Percentiles rank a stretch among this genome's conserved stretches.
Conservation (phyloP, 2,888 invertebrate species). For the Amiota communis region DNA sequence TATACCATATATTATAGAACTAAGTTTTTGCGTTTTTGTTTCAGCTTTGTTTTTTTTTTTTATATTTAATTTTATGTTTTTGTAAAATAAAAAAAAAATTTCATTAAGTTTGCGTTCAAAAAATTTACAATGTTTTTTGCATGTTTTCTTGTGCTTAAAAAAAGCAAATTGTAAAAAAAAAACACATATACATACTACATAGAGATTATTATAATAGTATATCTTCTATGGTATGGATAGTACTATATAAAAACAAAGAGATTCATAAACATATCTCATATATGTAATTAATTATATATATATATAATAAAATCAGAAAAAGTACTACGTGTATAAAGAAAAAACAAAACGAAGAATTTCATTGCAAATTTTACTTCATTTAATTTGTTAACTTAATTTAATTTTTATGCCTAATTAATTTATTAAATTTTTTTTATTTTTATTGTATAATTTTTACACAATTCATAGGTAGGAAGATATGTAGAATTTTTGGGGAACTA, state of each 20-base stretch:
- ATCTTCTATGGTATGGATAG: background rate
- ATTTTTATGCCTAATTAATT: too few relatives aligned
- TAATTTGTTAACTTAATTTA: too few relatives aligned
- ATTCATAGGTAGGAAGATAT: too few relatives aligned
- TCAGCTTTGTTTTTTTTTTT: background rate
- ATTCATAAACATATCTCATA: background rate
- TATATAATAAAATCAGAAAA: background rate
- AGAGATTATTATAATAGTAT: too few relatives aligned
- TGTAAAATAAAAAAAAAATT: background rate
- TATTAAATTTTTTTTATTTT: too few relatives aligned
- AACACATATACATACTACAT: background rate
- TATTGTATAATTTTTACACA: too few relatives aligned
- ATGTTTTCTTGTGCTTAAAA: constrained; percentile 8
- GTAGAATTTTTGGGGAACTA: too few relatives aligned
- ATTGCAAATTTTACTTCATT: background rate
- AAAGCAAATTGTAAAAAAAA: background rate
- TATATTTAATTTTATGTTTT: background rate
- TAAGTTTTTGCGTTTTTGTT: background rate
- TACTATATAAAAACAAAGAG: background rate
- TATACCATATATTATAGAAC: too few relatives aligned
- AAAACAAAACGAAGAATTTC: background rate
- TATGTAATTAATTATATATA: background rate
- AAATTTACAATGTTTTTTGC: background rate
- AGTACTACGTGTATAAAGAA: too few relatives aligned
- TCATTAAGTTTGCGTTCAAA: constrained; percentile 8